Percentiles rank a stretch among this genome's conserved stretches.
phyloP scores from a whole-genome alignment of 1,140 invertebrate species.

The Drosophila pectinifera region DNA sequence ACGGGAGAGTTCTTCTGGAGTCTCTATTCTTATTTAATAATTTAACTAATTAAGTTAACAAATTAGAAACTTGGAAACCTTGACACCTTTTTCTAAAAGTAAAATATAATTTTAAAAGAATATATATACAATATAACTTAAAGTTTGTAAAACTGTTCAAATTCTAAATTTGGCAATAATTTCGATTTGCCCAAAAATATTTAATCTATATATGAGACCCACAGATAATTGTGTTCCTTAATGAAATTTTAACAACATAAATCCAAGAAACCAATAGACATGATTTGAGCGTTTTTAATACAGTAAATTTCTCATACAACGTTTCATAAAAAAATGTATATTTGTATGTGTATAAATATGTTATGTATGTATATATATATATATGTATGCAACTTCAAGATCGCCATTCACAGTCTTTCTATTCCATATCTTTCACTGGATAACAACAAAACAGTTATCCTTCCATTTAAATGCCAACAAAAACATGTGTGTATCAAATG shows the following conservation, averaged over 20 bases:
- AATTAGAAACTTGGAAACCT: not conserved
- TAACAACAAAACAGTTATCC: slow-evolving; percentile 43
- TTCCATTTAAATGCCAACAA: slow-evolving; percentile 41
- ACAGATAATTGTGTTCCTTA: no score
- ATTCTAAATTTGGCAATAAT: no score
- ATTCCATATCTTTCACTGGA: slow-evolving; percentile 56
- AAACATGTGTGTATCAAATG: slow-evolving; percentile 30
- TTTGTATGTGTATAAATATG: slow-evolving; percentile 35
- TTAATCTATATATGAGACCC: no score
- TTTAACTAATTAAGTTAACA: no score
- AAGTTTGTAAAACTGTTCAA: no score
- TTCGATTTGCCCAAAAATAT: no score
- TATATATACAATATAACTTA: no score
- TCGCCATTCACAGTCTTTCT: slow-evolving; percentile 75
- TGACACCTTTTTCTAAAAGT: not conserved
- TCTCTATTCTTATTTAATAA: no score
- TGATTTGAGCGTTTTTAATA: slow-evolving; percentile 58
- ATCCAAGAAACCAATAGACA: not conserved
- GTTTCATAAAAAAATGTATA: slow-evolving; percentile 57
- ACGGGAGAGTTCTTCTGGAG: no score
- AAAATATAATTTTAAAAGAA: no score
- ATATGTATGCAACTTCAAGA: slow-evolving; percentile 72
- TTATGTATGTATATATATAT: slow-evolving; percentile 51
- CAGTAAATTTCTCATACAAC: slow-evolving; percentile 56
- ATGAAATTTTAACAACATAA: no score